Evolutionary conservation across 2,797 vertebrate species (phyloP).

Genomic region (Sparus aurata): DNA sequence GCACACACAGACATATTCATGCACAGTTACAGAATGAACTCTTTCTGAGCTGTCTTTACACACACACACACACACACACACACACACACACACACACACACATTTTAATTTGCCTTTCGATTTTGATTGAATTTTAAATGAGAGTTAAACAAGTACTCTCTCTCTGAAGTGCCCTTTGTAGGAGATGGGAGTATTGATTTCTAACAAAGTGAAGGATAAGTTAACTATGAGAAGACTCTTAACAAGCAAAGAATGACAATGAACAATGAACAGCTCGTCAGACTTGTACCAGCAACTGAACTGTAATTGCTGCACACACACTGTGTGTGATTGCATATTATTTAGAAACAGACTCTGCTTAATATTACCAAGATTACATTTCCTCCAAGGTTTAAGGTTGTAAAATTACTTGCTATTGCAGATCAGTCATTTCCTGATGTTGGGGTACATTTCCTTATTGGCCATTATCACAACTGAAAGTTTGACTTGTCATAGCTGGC

Average conservation of each 20-base stretch:
- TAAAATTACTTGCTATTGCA: slow-evolving; percentile 14
- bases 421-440: neutral
- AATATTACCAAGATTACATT: slow-evolving; percentile 6
- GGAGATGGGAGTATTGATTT: neutral
- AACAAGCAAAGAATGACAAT: neutral
- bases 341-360: neutral
- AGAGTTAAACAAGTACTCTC: neutral
- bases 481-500: neutral
- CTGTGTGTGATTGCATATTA: neutral
- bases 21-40: slow-evolving; percentile 11
- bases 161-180: slow-evolving; percentile 10
- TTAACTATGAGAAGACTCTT: neutral
- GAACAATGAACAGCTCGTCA: neutral
- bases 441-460: neutral
- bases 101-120: neutral
- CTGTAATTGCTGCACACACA: neutral
- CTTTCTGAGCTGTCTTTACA: neutral
- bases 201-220: neutral
- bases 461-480: neutral
- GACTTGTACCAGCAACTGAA: neutral
- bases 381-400: slow-evolving; percentile 6
- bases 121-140: slow-evolving; percentile 10
- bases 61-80: neutral
- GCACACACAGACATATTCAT: neutral
- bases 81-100: neutral